Conservation (phyloP, 2,888 invertebrate genomes). For the Andrena hattorfiana region DNA sequence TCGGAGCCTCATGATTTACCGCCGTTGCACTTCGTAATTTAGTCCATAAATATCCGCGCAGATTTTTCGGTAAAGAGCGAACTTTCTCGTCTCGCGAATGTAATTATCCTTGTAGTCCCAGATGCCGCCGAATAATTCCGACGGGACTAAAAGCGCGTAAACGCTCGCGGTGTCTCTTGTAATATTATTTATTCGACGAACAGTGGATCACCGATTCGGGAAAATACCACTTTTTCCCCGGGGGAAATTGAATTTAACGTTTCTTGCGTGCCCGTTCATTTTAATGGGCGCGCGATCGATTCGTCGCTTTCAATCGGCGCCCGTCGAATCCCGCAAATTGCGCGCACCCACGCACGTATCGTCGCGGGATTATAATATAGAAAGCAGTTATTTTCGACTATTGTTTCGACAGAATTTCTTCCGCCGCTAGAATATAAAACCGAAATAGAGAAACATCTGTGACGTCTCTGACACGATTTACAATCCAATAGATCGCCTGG, state of each 20-base stretch:
- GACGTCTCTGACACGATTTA: not conserved
- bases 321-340: conserved; percentile 15
- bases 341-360: conserved; percentile 7
- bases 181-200: conserved; percentile 60
- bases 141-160: conserved; percentile 44
- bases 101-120: conserved; percentile 57
- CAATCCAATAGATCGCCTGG: not conserved
- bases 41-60: not conserved
- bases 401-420: not conserved
- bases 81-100: conserved; percentile 5
- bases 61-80: not conserved
- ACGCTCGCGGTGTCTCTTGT: conserved; percentile 43
- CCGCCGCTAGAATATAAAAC: not conserved
- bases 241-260: conserved; percentile 51
- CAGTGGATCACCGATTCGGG: conserved; percentile 44
- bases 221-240: conserved; percentile 40
- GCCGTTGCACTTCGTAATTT: not conserved
- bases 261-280: conserved; percentile 49
- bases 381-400: not conserved
- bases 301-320: conserved; percentile 29
- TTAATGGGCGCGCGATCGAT: conserved; percentile 52
- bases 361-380: conserved; percentile 15
- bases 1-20: not conserved
- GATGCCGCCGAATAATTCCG: conserved; percentile 54
- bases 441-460: not conserved